Conservation (phyloP, 1,140 invertebrate species). For the Zelostemma sp. region DNA sequence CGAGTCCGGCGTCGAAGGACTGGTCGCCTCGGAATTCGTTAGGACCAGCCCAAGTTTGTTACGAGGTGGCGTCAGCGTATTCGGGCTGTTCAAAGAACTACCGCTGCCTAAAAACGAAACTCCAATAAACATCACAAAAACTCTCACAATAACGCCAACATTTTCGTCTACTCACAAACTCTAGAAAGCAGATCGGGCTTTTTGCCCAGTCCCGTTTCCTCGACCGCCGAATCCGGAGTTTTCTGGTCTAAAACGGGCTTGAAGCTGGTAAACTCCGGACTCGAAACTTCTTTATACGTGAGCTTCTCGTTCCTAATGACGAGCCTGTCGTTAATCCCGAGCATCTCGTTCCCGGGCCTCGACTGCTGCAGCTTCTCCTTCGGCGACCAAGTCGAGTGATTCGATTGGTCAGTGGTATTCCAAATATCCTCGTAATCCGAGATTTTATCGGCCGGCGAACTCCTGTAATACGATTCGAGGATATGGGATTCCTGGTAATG, state of each 20-base stretch:
- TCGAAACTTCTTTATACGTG: constrained; percentile 62
- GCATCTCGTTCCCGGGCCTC: constrained; percentile 50
- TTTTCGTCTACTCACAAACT: constrained; percentile 80
- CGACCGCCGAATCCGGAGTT: constrained; percentile 50
- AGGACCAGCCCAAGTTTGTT: constrained; percentile 65
- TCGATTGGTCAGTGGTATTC: constrained; percentile 73
- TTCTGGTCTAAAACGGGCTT: constrained; percentile 60
- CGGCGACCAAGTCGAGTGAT: constrained; percentile 71
- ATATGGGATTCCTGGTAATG: constrained; percentile 87
- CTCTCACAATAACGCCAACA: too few relatives aligned
- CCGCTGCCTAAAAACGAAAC: constrained; percentile 54
- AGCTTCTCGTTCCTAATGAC: constrained; percentile 63
- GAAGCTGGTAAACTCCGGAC: constrained; percentile 66
- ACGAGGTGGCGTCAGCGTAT: constrained; percentile 59
- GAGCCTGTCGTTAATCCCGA: constrained; percentile 57
- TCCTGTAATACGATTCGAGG: constrained; percentile 88
- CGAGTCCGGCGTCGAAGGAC: constrained; percentile 62
- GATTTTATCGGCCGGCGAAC: constrained; percentile 89
- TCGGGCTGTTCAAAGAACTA: constrained; percentile 65
- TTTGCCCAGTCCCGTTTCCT: constrained; percentile 68
- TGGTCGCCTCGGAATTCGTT: constrained; percentile 62
- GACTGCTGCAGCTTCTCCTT: constrained; percentile 64
- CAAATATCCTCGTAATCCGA: constrained; percentile 97
- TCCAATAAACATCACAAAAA: too few relatives aligned
- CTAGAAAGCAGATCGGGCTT: constrained; percentile 76